These are phyloP conservation scores for Natator depressus DNA, from an alignment of 2,113 vertebrate genomes.

Conservation along the genomic window DNA sequence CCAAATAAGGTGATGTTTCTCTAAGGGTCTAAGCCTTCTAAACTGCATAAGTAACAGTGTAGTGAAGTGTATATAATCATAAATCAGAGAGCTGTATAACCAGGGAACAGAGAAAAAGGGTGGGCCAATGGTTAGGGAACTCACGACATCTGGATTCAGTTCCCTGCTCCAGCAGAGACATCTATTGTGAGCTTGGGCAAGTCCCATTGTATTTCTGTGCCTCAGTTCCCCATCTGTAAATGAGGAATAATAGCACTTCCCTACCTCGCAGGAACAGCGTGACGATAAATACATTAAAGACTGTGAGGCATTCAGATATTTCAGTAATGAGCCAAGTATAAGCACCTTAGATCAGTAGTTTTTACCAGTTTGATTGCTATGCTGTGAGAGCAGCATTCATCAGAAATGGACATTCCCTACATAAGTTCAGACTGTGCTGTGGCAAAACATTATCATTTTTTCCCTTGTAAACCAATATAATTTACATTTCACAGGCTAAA, in stretches of 20 bases:
- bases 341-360: not conserved
- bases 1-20: not conserved
- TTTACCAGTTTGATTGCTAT: not conserved
- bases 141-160: not conserved
- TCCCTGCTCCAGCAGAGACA: not conserved
- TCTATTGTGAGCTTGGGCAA: not conserved
- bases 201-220: not conserved
- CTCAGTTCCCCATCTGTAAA: not conserved
- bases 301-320: not conserved
- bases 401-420: not conserved
- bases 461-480: not conserved
- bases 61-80: not conserved
- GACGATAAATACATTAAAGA: not conserved
- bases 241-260: not conserved
- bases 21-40: not conserved
- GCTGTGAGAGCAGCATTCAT: not conserved
- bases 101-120: not conserved
- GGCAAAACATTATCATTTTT: not conserved
- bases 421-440: not conserved
- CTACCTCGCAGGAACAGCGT: not conserved
- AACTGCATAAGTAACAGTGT: not conserved
- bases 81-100: not conserved
- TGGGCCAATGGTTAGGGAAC: not conserved
- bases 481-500: not conserved
- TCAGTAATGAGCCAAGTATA: not conserved